Evolutionary conservation across 2,888 invertebrate species (phyloP), one percentile per base, ranked within the genome.

Genomic region (Lathronympha strigana): DNA sequence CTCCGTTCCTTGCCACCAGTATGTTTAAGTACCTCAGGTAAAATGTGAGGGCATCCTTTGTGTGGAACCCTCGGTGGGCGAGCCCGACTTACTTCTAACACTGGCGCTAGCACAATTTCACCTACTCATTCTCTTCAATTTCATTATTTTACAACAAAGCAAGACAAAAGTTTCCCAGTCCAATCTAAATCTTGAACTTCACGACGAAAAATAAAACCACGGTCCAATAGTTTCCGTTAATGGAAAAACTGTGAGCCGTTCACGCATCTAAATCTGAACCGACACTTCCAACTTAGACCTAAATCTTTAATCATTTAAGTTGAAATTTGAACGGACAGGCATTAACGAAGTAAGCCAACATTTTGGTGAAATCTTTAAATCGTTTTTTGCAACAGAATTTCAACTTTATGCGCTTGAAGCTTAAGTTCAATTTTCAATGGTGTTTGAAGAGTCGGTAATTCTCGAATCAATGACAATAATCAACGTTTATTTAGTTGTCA

Each of bases 171-270:
- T 57, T 45, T 40, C 9, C 4, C 15, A 25, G 54, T 38, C 11
- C 31, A 45, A 45, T 57, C 21, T 6, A 11, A 55, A 1, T 17
- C 13, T 28, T 43, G 17, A 43, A 57, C 19, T 55, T 55, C 28
- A 57, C 51, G 51, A 51, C 57, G 25, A 25, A 51, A 28, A 40
- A 51, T 61, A 40, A 61, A 60, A 60, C 17, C 31, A 15, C 58
- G 58, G 47, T n/a, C 23, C 58, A 45, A 13, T 57, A 49, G 47
- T 49, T 60, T 36, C 23, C 11, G 47, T 36, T 60, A 60, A 60
- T 60, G 58, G 49, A 60, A 47, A 60, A 60, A 60, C 47, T 60
- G 58, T 25, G 31, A 49, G 23, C 36, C 21, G 21, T 36, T 49
- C 36, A 36, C 58, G 58, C 58, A 31, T 49, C 23, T 21, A 36